Percentiles rank a stretch among this genome's conserved stretches.
Conservation (phyloP, 2,888 invertebrate genomes). For the Cephalotes varians region DNA sequence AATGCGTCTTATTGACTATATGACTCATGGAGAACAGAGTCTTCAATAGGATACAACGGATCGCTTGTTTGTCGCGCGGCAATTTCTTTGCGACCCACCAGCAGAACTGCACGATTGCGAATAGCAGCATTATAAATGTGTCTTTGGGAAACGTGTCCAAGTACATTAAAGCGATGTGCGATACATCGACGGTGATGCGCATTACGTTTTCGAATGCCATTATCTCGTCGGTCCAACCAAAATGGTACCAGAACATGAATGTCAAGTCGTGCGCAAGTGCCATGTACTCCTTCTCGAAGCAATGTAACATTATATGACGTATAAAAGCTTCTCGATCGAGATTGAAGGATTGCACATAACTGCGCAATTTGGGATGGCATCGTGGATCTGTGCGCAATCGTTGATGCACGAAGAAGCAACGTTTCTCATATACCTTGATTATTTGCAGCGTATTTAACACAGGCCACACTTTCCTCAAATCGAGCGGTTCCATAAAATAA, state of each 20-base stretch:
- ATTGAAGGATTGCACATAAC: background rate
- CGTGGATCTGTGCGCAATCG: background rate
- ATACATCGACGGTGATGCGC: constrained; percentile 76
- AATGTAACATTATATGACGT: background rate
- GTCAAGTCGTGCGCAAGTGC: constrained; percentile 21
- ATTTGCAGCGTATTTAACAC: background rate
- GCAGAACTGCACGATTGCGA: background rate
- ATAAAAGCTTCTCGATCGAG: background rate
- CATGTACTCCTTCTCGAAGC: constrained; percentile 67
- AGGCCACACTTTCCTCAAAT: background rate
- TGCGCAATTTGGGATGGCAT: background rate
- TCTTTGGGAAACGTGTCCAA: constrained; percentile 66
- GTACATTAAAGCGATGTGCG: constrained; percentile 75
- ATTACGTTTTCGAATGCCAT: constrained; percentile 74
- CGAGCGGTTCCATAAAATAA: background rate
- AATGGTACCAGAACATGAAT: constrained; percentile 60
- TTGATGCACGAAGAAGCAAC: background rate
- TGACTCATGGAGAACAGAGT: constrained; percentile 59
- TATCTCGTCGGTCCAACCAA: constrained; percentile 70
- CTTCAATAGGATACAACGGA: constrained; percentile 60
- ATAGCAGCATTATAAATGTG: constrained; percentile 64
- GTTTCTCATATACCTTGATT: background rate
- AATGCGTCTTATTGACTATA: constrained; percentile 57
- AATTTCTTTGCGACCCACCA: too few species aligned
- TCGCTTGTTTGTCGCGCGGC: background rate